A percentile compares a stretch with the other conserved stretches of the same genome.
phyloP scores from a whole-genome alignment of 2,888 invertebrate genomes.

The Agrenia bidenticulata region DNA sequence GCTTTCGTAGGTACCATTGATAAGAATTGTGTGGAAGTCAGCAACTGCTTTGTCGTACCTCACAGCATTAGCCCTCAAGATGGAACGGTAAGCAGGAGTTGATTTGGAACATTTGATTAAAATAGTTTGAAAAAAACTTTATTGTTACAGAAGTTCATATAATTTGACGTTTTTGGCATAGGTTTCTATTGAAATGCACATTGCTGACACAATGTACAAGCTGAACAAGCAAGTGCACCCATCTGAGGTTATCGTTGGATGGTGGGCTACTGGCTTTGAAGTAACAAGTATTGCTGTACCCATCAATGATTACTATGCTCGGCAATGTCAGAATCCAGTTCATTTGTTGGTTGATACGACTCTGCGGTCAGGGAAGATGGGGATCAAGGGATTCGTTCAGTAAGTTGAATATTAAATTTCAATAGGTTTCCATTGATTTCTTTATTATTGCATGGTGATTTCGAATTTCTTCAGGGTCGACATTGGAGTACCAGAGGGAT shows the following conservation, averaged over 20 bases:
- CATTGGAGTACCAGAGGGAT: slow-evolving; percentile 90
- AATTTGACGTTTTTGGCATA: slow-evolving; percentile 58
- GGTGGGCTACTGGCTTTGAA: slow-evolving; percentile 98
- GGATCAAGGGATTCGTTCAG: slow-evolving; percentile 87
- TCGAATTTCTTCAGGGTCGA: slow-evolving; percentile 66
- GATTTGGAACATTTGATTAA: slow-evolving; percentile 12
- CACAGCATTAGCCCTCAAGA: slow-evolving; percentile 86
- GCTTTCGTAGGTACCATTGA: slow-evolving; percentile 73
- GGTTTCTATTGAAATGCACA: slow-evolving; percentile 96
- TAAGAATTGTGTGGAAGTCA: slow-evolving; percentile 92
- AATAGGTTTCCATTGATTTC: background rate
- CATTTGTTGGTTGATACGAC: slow-evolving; percentile 95
- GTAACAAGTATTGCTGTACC: slow-evolving; percentile 96
- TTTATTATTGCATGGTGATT: slow-evolving; percentile 32
- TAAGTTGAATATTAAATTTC: slow-evolving; percentile 53
- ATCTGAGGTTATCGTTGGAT: slow-evolving; percentile 92
- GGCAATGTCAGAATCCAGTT: slow-evolving; percentile 90
- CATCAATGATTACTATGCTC: slow-evolving; percentile 94
- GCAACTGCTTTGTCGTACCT: slow-evolving; percentile 98
- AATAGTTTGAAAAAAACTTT: too few relatives aligned
- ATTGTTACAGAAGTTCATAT: background rate
- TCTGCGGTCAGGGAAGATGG: slow-evolving; percentile 83
- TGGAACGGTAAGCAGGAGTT: slow-evolving; percentile 63
- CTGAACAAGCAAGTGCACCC: slow-evolving; percentile 90
- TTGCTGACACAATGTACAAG: slow-evolving; percentile 93